Conservation (phyloP, 2,113 vertebrate genomes). For the Oreochromis tanganicae region DNA sequence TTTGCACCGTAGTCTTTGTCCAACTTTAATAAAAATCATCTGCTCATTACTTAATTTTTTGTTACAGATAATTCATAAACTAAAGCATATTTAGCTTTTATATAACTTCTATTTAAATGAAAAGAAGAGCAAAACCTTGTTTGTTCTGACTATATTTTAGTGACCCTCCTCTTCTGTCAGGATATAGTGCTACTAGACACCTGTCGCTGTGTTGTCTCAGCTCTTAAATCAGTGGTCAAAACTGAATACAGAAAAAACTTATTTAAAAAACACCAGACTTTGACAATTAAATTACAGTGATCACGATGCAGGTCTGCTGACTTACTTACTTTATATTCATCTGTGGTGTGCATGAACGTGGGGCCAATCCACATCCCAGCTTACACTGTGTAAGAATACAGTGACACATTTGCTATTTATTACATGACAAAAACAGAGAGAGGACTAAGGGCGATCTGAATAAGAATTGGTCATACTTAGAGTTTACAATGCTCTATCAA, state of each 20-base stretch:
- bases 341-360: not conserved
- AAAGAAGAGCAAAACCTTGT: not conserved
- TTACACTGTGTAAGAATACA: not conserved
- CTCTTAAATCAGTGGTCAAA: not conserved
- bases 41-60: not conserved
- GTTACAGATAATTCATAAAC: not conserved
- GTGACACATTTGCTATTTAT: not conserved
- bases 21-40: not conserved
- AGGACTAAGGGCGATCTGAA: not conserved
- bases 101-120: not conserved
- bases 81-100: not conserved
- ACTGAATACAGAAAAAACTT: accelerated
- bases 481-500: not conserved
- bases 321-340: not conserved
- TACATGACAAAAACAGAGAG: not conserved
- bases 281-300: not conserved
- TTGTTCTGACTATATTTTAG: not conserved
- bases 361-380: not conserved
- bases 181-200: not conserved
- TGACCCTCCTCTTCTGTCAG: not conserved
- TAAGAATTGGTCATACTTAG: not conserved
- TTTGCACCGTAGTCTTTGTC: not conserved
- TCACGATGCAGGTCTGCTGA: not conserved
- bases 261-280: not conserved
- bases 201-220: not conserved